Conservation (phyloP, 2,113 vertebrate genomes). For the Sinocyclocheilus maitianheensis region DNA sequence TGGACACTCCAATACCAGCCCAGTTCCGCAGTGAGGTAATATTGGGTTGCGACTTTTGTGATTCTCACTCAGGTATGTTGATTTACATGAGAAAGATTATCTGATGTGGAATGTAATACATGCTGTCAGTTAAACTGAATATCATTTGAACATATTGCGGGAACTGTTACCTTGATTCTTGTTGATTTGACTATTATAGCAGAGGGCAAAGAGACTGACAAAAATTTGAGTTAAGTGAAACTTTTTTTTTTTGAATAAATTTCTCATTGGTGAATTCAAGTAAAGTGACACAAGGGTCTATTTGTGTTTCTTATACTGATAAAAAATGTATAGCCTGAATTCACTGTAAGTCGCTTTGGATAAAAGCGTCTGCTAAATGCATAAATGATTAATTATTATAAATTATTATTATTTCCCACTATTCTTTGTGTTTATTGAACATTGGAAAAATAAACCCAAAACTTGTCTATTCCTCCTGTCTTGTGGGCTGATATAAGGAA, state of each 20-base stretch:
- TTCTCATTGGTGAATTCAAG: background rate
- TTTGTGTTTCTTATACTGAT: background rate
- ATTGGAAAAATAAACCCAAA: background rate
- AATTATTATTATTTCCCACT: background rate
- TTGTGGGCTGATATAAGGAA: background rate
- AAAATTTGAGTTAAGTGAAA: background rate
- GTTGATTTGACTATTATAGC: background rate
- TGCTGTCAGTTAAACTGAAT: background rate
- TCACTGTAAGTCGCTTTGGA: too few species aligned
- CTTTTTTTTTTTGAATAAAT: too few species aligned
- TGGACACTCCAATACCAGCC: too few species aligned
- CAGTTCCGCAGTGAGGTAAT: too few species aligned
- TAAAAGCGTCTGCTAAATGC: too few species aligned
- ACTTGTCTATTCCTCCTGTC: background rate
- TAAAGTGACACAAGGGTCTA: background rate
- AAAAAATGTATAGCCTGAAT: too few species aligned
- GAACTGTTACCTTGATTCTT: background rate
- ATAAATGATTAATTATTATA: too few species aligned
- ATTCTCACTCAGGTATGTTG: too few species aligned
- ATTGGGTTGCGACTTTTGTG: too few species aligned
- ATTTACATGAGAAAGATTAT: too few species aligned
- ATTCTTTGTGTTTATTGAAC: background rate
- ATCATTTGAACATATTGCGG: background rate
- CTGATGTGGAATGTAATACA: too few species aligned
- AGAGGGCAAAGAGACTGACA: background rate